Conservation (phyloP, 2,113 vertebrate species). For the Eudorcas thomsonii region DNA sequence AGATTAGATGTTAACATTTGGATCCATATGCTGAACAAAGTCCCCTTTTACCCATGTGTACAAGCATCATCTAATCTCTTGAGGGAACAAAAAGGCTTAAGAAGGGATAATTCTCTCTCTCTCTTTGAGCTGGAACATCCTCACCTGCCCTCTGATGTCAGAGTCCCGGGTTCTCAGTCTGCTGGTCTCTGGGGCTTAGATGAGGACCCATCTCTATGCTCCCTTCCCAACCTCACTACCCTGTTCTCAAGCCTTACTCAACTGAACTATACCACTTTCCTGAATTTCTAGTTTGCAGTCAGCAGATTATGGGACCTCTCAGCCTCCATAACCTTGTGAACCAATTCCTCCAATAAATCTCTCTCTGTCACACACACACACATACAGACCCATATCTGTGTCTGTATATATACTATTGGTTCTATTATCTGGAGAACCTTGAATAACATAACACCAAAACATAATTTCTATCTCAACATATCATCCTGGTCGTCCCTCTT, state of each 20-base stretch:
- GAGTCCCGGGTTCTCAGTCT: not conserved
- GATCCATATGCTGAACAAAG: not conserved
- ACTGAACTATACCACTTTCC: not conserved
- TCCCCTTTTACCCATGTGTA: not conserved
- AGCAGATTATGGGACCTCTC: not conserved
- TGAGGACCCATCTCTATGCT: fast-evolving
- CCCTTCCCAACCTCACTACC: no score
- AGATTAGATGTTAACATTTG: not conserved
- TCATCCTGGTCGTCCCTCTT: not conserved
- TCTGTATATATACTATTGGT: not conserved
- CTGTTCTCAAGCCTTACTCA: not conserved
- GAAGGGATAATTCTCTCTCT: not conserved
- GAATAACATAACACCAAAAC: not conserved
- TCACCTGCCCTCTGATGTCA: not conserved
- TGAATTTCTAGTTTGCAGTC: not conserved
- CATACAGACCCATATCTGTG: not conserved
- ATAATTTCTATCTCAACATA: not conserved
- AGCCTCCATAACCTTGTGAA: not conserved
- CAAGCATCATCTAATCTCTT: not conserved
- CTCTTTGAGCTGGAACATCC: not conserved
- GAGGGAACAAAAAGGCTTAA: not conserved
- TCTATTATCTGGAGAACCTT: not conserved
- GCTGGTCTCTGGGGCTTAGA: not conserved
- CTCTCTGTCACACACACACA: not conserved
- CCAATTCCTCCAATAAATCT: not conserved